Percentiles rank a stretch among this genome's conserved stretches.
Conservation (phyloP, 2,888 invertebrate species). For the Syrphus vitripennis region DNA sequence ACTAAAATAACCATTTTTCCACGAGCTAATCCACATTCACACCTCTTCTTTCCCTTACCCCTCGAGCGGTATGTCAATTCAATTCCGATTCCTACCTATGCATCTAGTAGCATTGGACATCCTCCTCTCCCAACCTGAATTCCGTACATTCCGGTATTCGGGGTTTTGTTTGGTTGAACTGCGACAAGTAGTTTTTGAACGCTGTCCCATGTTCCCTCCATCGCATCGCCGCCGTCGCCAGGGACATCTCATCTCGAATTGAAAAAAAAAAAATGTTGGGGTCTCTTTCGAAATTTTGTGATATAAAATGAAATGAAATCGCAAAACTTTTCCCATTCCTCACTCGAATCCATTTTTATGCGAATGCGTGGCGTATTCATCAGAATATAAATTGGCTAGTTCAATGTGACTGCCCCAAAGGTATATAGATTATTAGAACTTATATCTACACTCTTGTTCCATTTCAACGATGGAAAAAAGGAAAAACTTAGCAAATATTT, state of each 20-base stretch:
- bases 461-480: not conserved
- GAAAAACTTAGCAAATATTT: conserved; percentile 33
- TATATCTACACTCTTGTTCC: conserved; percentile 6
- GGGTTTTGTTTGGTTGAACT: conserved; percentile 28
- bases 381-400: conserved; percentile 80
- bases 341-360: conserved; percentile 53
- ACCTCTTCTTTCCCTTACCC: conserved; percentile 55
- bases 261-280: not conserved
- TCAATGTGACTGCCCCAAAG: conserved; percentile 61
- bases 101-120: conserved; percentile 14
- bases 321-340: conserved; percentile 67
- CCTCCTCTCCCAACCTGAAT: not conserved
- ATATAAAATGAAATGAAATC: conserved; percentile 60
- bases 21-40: conserved; percentile 71
- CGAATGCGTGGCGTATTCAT: conserved; percentile 70
- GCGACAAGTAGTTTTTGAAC: conserved; percentile 46
- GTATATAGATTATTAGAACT: conserved; percentile 33
- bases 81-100: conserved; percentile 60
- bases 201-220: not conserved
- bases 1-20: conserved; percentile 71
- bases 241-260: conserved; percentile 22
- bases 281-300: conserved; percentile 22
- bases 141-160: conserved; percentile 6
- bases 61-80: conserved; percentile 51
- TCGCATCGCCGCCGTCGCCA: not conserved